Base-by-base conservation (phyloP, 2,888 invertebrate species). In the Ectemnius continuus region DNA sequence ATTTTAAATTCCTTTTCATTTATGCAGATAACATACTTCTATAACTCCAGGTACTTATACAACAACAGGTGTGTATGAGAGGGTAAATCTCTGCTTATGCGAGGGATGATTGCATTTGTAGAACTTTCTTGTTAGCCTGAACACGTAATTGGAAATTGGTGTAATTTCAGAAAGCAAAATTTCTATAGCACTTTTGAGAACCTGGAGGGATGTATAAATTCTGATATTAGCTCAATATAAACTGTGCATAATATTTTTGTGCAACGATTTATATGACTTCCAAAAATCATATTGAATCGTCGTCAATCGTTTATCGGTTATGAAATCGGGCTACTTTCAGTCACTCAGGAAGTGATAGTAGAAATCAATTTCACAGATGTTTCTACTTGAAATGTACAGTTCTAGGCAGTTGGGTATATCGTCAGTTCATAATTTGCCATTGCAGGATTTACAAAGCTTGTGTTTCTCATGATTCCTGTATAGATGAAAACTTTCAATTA, bases 221-320 rank as follows among this genome's bases (percentile, higher is more conserved):
- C 61, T 74, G 67, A 77, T 72, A 69, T 80, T 78, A 78, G 75
- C 63, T 78, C 65, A 70, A 73, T 73, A 67, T 48, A 61, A 82
- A 80, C 59, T 80, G 63, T 82, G 79, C 78, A 79, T 78, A 81
- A 81, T 75, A 76, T 68, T 80, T 2, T 16, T 74, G 69, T 75
- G 75, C 74, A 77, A 79, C 66, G 48, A 58, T 67, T 58, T 79
- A 67, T 80, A 82, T 67, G 75, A 78, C 73, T 70, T 75, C 63
- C 61, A 75, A 28, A 47, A 67, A 65, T 71, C 47, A 52, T 56
- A 61, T 70, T 67, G 45, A 48, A 62, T 61, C 69, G 18, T 36
- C 66, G 61, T 28, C 16, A 65, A 68, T 52, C 46, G 58, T 76
- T 18, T 2, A 61, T 66, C 62, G 59, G 1, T 47, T 52, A 52